Evolutionary conservation across 2,888 invertebrate genomes (phyloP), one percentile per base, ranked within the genome.

Genomic region (Drosophila yooni): DNA sequence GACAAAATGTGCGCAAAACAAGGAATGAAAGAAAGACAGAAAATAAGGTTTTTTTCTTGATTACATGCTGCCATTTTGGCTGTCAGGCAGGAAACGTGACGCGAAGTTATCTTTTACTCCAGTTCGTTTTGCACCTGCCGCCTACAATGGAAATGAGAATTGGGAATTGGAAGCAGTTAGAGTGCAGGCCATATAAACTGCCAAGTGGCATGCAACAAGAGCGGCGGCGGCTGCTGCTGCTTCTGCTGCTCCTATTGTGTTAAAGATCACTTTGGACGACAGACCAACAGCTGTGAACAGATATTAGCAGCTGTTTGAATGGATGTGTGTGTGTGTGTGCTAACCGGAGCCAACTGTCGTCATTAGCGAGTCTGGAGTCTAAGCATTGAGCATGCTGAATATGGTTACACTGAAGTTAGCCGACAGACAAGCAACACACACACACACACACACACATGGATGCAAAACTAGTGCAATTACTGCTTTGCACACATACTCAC

Each of bases 331-430:
- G 33, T 72, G 48, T 54, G 43, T 65, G 63, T 64, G 63, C 57
- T 59, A 77, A 69, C 60, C 72, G 79, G 60, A 72, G 81, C 68
- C 86, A 81, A 81, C 79, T 88, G 77, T 81, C 70, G 86, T 81
- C 91, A 85, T 88, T 85, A 81, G 79, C 81, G 58, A 79, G 78
- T 72, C 58, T 57, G 40, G 65, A 54, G 73, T 53, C 38, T 52
- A 75, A 81, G 75, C 91, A 91, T 89, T 90, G 91, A 83, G 61
- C 74, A 72, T 81, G 79, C 89, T 91, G 79, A 88, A 89, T 88
- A 89, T 91, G 89, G 91, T 76, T 79, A 61, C 82, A 89, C 91
- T 88, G 70, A 91, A 85, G 85, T 85, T 78, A 84, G 90, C 88
- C 89, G 91, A 73, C 89, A 73, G 46, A 46, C 46, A 46, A 46